Conservation (phyloP, 2,888 invertebrate species). For the Tetragnatha montana region DNA sequence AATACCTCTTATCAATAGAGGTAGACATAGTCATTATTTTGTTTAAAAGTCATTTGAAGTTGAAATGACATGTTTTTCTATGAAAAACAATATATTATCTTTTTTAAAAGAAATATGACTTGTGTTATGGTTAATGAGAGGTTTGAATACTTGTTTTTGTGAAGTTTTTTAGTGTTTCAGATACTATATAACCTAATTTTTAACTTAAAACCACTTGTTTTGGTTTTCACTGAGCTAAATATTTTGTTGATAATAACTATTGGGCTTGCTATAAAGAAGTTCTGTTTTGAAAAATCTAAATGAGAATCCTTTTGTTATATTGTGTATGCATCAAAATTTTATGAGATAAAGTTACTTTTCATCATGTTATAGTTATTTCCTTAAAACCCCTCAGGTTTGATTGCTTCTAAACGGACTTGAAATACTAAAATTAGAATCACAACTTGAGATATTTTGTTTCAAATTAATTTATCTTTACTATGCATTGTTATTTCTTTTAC, state of each 20-base stretch:
- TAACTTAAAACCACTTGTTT: background rate
- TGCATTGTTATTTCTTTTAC: slow-evolving; percentile 64
- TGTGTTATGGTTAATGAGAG: background rate
- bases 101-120: background rate
- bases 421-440: slow-evolving; percentile 42
- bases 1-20: slow-evolving; percentile 19
- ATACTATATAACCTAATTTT: background rate
- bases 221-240: background rate
- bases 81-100: slow-evolving; percentile 14
- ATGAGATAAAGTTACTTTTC: slow-evolving; percentile 15
- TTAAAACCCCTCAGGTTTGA: slow-evolving; percentile 10
- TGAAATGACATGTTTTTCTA: slow-evolving; percentile 10
- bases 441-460: slow-evolving; percentile 61
- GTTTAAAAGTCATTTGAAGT: background rate
- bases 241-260: too few relatives aligned
- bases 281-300: slow-evolving; percentile 5
- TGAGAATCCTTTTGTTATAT: background rate
- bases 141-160: background rate
- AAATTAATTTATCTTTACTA: slow-evolving; percentile 42
- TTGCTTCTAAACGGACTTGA: slow-evolving; percentile 30
- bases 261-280: slow-evolving; percentile 15
- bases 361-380: background rate
- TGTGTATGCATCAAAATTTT: background rate
- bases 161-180: background rate
- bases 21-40: background rate